Percentiles rank a stretch among this genome's conserved stretches.
phyloP scores from a whole-genome alignment of 37 sponge, comb jelly and placozoan species.

The Aplysina aerophoba region DNA sequence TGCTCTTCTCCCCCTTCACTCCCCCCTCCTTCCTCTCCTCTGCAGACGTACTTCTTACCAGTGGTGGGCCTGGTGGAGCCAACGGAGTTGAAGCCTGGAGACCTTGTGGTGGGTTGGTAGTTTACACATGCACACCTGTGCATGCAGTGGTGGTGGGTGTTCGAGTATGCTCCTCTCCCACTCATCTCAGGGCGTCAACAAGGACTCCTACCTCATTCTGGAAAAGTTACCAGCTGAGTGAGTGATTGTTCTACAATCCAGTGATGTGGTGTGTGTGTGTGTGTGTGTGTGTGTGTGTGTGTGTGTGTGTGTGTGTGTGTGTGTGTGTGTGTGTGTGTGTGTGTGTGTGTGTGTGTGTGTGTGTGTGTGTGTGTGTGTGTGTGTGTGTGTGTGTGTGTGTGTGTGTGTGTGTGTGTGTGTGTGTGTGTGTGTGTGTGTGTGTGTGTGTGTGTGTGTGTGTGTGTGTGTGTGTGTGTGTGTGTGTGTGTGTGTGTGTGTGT shows the following conservation, averaged over 20 bases:
- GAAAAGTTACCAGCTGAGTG: slow-evolving; percentile 97
- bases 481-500: too few relatives aligned
- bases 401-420: too few relatives aligned
- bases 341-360: too few relatives aligned
- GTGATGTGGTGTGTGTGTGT: too few relatives aligned
- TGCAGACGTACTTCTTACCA: slow-evolving; percentile 96
- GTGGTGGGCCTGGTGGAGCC: slow-evolving; percentile 98
- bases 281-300: too few relatives aligned
- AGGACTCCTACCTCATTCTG: slow-evolving; percentile 98
- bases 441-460: too few relatives aligned
- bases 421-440: too few relatives aligned
- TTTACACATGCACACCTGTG: neutral
- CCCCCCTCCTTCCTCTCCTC: neutral
- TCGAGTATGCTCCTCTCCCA: neutral
- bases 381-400: too few relatives aligned
- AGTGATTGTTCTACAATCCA: slow-evolving; percentile 26
- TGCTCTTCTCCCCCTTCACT: neutral
- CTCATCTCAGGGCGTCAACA: slow-evolving; percentile 89
- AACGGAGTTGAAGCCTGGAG: slow-evolving; percentile 91
- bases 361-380: too few relatives aligned
- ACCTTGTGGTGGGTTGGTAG: slow-evolving; percentile 79
- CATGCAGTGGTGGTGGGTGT: neutral
- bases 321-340: too few relatives aligned
- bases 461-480: too few relatives aligned
- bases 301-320: too few relatives aligned